phyloP scores from a whole-genome alignment of 2,113 vertebrate genomes.

The Entosphenus tridentatus region DNA sequence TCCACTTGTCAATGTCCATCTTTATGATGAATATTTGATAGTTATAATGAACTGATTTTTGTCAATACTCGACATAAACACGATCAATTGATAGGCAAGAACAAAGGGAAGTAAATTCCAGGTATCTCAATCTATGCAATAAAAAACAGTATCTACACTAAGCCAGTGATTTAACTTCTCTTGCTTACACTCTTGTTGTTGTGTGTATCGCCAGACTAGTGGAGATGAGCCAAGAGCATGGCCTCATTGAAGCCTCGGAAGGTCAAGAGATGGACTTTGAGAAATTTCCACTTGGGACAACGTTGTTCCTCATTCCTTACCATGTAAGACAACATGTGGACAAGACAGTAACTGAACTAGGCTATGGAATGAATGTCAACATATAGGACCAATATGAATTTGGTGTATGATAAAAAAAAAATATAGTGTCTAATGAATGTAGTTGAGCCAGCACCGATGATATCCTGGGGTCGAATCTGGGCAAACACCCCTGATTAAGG shows the following conservation, averaged over 20 bases:
- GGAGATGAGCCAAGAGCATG: conserved; percentile 52
- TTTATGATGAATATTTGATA: no score
- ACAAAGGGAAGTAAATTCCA: no score
- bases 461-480: not conserved
- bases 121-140: no score
- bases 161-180: no score
- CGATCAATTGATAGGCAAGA: no score
- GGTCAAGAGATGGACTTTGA: conserved; percentile 29
- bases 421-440: conserved; percentile 2
- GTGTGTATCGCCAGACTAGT: conserved; percentile 20
- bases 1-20: no score
- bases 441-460: not conserved
- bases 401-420: not conserved
- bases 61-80: no score
- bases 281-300: conserved; percentile 31
- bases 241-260: conserved; percentile 25
- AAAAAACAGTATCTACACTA: no score
- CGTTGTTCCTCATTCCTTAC: conserved; percentile 32
- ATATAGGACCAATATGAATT: not conserved
- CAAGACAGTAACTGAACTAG: no score
- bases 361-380: not conserved
- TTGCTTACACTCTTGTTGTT: not conserved
- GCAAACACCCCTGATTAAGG: no score
- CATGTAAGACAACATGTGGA: conserved; percentile 26
- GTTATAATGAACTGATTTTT: no score